Evolutionary conservation across 1,140 invertebrate species (phyloP), one percentile per base, ranked within the genome.

Genomic region (Octopus sinensis): DNA sequence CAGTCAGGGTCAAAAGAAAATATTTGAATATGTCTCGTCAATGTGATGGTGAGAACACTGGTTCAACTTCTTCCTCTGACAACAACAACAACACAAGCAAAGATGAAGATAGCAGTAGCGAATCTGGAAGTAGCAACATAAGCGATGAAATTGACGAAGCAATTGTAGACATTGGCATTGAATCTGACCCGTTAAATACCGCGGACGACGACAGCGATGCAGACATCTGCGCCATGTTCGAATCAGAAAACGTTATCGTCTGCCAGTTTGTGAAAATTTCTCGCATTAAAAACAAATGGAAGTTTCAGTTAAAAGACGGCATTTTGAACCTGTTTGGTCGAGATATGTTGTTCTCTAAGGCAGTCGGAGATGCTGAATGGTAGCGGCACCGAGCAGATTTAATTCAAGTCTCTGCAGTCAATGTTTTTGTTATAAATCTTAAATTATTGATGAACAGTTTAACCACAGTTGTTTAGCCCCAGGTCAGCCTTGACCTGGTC

Each of bases 251-350:
- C 30, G 30, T 73, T 73, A 23, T 73, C 68, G 68, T 73, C 68
- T 73, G 68, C 5, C 68, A 73, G 68, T 73, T 73, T 23, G 68
- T n/a, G 30, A 73, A 97, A 95, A 98, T 99, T 82, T 97, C 96
- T 83, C 93, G 98, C 89, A 98, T 95, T 88, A 94, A 98, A 88
- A 98, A 98, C 89, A 98, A 98, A 91, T 99, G 98, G 98, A 99
- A 99, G 92, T 99, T 99, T 91, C 96, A 98, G 92, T 92, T 99
- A 80, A 99, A 99, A 93, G 98, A 99, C 92, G 98, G 98, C 76
- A 99, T 99, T 83, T 99, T 99, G 98, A 99, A 98, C 92, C 93
- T 99, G 84, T 95, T 95, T 86, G 97, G 98, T 23, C 97, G 97
- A 91, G 98, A 99, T 92, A 99, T 95, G 92, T 96, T 99, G 84